Conservation (phyloP, 2,113 vertebrate genomes). For the Emydura subglobosa region DNA sequence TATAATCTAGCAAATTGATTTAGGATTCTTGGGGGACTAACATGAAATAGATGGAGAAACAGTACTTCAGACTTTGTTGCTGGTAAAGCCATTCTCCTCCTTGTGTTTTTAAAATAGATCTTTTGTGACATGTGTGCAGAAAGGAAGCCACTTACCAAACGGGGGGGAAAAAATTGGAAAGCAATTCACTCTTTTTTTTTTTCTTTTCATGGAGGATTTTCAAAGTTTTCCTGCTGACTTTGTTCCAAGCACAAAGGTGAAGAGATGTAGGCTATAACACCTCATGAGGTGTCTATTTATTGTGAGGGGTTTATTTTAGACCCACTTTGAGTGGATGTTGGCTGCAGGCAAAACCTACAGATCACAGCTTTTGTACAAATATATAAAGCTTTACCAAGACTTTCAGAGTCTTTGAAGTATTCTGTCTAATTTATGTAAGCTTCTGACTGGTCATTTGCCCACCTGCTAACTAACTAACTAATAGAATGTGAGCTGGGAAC, state of each 20-base stretch:
- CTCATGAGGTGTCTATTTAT: conserved; percentile 43
- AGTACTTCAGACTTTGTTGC: neutral
- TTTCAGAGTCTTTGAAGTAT: conserved; percentile 44
- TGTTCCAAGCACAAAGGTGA: conserved; percentile 44
- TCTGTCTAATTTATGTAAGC: conserved; percentile 37
- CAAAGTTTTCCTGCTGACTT: conserved; percentile 37
- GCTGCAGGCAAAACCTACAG: conserved; percentile 8
- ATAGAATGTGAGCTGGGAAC: conserved; percentile 29
- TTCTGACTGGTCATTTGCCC: conserved; percentile 26
- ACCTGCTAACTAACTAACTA: conserved; percentile 12
- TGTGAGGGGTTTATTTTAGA: neutral
- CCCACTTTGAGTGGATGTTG: conserved; percentile 11
- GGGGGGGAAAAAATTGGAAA: neutral
- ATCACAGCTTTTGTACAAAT: conserved; percentile 44
- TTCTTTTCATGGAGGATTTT: neutral
- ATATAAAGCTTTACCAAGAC: conserved; percentile 39
- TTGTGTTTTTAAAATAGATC: neutral
- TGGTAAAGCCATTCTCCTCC: neutral
- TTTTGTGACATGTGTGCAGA: neutral
- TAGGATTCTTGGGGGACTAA: neutral
- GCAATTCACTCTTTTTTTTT: neutral
- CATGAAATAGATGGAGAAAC: neutral
- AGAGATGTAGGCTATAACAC: conserved; percentile 12
- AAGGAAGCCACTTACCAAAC: neutral
- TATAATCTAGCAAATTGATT: neutral